phyloP scores from a whole-genome alignment of 2,888 invertebrate species.

The Willowsia nigromaculata region DNA sequence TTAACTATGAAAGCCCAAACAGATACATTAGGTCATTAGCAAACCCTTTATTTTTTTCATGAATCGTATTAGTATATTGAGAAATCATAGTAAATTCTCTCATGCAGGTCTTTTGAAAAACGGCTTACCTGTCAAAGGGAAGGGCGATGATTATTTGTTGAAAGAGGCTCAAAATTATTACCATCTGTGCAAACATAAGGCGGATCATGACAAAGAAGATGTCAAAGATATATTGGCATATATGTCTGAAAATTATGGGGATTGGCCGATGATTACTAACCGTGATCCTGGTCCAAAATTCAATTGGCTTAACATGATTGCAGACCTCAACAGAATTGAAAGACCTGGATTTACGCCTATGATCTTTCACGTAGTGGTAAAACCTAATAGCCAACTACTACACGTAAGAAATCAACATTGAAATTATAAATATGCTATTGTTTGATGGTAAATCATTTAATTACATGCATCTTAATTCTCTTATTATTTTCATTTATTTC shows the following conservation, averaged over 20 bases:
- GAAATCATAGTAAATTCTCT: background rate
- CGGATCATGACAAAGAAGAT: slow-evolving; percentile 33
- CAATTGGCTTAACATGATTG: slow-evolving; percentile 54
- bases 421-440: too few relatives aligned
- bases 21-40: slow-evolving; percentile 28
- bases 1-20: background rate
- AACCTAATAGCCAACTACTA: too few relatives aligned
- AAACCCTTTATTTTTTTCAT: too few relatives aligned
- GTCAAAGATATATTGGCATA: slow-evolving; percentile 40
- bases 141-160: background rate
- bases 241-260: slow-evolving; percentile 30
- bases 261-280: slow-evolving; percentile 57
- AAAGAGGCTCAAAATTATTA: slow-evolving; percentile 53
- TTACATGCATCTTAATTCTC: too few relatives aligned
- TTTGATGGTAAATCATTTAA: too few relatives aligned
- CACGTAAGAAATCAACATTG: too few relatives aligned
- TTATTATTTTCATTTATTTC: too few relatives aligned
- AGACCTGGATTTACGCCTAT: slow-evolving; percentile 33
- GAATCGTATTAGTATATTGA: too few relatives aligned
- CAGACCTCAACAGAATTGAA: slow-evolving; percentile 58
- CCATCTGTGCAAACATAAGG: slow-evolving; percentile 49
- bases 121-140: background rate
- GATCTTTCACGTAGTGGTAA: background rate
- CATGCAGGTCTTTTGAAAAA: slow-evolving; percentile 40
- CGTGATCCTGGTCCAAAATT: slow-evolving; percentile 46